Conservation (phyloP, 1,140 invertebrate genomes). For the Drosophila sulfurigaster region DNA sequence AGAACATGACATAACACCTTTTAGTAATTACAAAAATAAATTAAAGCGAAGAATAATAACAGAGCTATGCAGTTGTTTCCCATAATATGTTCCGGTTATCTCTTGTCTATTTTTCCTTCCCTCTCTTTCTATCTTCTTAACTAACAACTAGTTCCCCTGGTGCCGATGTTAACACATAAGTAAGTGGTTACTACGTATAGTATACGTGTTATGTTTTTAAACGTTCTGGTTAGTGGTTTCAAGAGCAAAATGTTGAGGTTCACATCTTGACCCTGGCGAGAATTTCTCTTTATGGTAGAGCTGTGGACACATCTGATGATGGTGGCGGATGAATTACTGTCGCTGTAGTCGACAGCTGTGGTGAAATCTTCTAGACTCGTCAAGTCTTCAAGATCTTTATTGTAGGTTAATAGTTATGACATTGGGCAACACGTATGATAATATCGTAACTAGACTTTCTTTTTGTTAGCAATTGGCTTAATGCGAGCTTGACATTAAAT, state of each 20-base stretch:
- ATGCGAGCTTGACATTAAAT: slow-evolving; percentile 31
- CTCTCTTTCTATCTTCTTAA: slow-evolving; percentile 4
- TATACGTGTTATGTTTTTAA: slow-evolving; percentile 30
- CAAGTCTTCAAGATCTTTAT: slow-evolving; percentile 65
- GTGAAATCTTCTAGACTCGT: slow-evolving; percentile 68
- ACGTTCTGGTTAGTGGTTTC: slow-evolving; percentile 65
- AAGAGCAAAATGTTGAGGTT: slow-evolving; percentile 53
- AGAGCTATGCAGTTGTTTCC: slow-evolving; percentile 47
- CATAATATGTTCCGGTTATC: slow-evolving; percentile 51
- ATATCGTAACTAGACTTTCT: slow-evolving; percentile 60
- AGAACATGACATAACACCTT: slow-evolving; percentile 55
- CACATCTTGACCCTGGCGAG: slow-evolving; percentile 56
- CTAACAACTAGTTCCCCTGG: slow-evolving; percentile 52
- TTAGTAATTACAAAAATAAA: slow-evolving; percentile 43
- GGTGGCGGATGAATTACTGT: slow-evolving; percentile 47
- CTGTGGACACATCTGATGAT: slow-evolving; percentile 27
- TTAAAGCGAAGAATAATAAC: slow-evolving; percentile 47
- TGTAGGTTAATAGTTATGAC: slow-evolving; percentile 77
- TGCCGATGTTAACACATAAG: slow-evolving; percentile 40
- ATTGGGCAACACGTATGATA: slow-evolving; percentile 65
- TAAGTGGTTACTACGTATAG: slow-evolving; percentile 7
- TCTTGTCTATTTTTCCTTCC: not conserved
- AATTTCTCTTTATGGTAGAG: slow-evolving; percentile 60
- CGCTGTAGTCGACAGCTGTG: slow-evolving; percentile 30
- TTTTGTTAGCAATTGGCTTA: slow-evolving; percentile 53